Conservation (phyloP, 2,797 vertebrate genomes). For the Malacoraja senta region DNA sequence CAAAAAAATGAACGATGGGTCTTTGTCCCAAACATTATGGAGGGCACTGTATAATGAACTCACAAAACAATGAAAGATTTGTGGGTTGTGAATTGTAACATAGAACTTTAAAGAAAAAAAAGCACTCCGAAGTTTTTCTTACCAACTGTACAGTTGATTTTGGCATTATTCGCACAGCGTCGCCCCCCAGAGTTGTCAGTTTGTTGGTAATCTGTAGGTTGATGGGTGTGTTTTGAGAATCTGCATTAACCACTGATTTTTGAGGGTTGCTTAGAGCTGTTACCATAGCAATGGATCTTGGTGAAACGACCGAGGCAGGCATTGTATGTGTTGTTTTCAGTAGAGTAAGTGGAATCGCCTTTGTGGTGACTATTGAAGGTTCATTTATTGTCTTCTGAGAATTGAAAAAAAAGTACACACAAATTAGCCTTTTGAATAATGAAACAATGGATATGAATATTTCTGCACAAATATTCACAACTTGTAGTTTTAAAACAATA, state of each 20-base stretch:
- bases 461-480: not conserved
- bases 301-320: constrained; percentile 78
- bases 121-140: constrained; percentile 47
- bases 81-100: not conserved
- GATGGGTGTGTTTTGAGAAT: constrained; percentile 80
- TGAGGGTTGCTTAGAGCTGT: constrained; percentile 79
- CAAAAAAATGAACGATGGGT: too few species aligned
- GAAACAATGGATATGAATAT: not conserved
- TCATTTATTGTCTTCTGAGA: constrained; percentile 82
- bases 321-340: constrained; percentile 86
- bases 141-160: constrained; percentile 77
- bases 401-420: constrained; percentile 55
- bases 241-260: constrained; percentile 76
- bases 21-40: too few species aligned
- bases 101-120: not conserved
- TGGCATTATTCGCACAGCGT: constrained; percentile 81
- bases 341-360: constrained; percentile 93
- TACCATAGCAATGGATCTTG: constrained; percentile 91
- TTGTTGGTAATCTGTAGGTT: constrained; percentile 93
- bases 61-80: not conserved
- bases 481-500: not conserved
- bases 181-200: constrained; percentile 76
- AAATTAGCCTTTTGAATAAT: not conserved
- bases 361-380: constrained; percentile 89
- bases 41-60: not conserved